These are phyloP conservation scores for Neomorphus geoffroyi DNA, from an alignment of 2,797 vertebrate species.

Conservation along the genomic window DNA sequence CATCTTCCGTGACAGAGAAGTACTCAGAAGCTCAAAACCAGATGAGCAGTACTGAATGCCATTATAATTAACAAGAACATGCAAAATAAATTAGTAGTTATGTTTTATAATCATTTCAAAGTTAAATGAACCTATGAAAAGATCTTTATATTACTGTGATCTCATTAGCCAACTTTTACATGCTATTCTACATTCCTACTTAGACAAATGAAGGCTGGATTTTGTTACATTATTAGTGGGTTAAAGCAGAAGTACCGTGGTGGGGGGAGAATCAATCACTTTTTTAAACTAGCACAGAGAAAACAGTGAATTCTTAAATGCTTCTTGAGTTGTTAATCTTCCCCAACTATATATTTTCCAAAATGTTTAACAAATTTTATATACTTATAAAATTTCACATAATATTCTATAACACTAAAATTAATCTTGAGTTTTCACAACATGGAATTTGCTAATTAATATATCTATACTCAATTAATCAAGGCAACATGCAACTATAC, in stretches of 20 bases:
- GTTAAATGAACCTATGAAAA: conserved; percentile 43
- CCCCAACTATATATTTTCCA: not conserved
- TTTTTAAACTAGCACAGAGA: not conserved
- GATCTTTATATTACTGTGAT: conserved; percentile 5
- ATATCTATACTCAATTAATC: not conserved
- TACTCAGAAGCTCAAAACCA: not conserved
- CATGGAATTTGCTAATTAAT: not conserved
- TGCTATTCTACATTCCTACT: not conserved
- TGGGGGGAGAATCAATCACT: not conserved
- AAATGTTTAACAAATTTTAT: not conserved
- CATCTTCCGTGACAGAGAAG: not conserved
- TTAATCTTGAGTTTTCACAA: not conserved
- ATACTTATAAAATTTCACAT: not conserved
- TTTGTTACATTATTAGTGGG: not conserved
- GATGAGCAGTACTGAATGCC: not conserved
- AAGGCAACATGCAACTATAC: not conserved
- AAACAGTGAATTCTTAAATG: not conserved
- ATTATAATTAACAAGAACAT: conserved; percentile 57
- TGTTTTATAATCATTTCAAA: conserved; percentile 37
- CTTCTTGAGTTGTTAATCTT: not conserved
- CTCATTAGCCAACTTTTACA: conserved; percentile 23
- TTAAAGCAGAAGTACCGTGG: not conserved
- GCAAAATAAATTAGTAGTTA: conserved; percentile 46
- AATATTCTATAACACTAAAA: not conserved
- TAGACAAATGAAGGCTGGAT: not conserved